Percentiles rank a stretch among this genome's conserved stretches.
Evolutionary conservation across 1,140 invertebrate genomes (phyloP).

Genomic region (Odontomachus brunneus): DNA sequence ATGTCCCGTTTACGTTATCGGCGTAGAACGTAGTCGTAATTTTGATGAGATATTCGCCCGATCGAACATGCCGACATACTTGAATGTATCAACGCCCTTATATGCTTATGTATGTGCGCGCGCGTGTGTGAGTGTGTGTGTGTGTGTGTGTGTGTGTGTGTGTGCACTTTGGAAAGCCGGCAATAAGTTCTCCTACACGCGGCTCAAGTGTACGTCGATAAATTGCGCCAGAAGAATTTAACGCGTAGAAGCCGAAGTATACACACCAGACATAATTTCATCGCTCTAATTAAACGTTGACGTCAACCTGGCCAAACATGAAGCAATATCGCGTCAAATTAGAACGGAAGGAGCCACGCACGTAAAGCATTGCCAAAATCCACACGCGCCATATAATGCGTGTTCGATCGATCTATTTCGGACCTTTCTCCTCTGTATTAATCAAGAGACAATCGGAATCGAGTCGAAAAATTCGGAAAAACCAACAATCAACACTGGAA

Average conservation of each 20-base stretch:
- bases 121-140: neutral
- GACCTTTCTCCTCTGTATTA: neutral
- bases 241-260: neutral
- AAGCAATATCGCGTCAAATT: conserved; percentile 41
- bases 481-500: neutral
- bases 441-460: neutral
- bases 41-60: neutral
- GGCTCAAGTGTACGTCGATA: neutral
- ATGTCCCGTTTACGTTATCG: neutral
- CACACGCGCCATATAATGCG: neutral
- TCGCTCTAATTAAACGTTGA: conserved; percentile 46
- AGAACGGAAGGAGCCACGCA: neutral
- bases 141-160: neutral
- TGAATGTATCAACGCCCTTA: no score
- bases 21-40: neutral
- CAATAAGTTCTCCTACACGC: neutral
- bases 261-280: conserved; percentile 22
- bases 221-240: conserved; percentile 3
- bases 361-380: conserved; percentile 25
- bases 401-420: neutral
- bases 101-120: no score
- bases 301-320: conserved; percentile 31
- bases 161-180: neutral
- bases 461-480: neutral
- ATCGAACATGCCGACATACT: no score